Base-by-base conservation (phyloP, 1,140 invertebrate genomes). In the Procambarus virginalis region DNA sequence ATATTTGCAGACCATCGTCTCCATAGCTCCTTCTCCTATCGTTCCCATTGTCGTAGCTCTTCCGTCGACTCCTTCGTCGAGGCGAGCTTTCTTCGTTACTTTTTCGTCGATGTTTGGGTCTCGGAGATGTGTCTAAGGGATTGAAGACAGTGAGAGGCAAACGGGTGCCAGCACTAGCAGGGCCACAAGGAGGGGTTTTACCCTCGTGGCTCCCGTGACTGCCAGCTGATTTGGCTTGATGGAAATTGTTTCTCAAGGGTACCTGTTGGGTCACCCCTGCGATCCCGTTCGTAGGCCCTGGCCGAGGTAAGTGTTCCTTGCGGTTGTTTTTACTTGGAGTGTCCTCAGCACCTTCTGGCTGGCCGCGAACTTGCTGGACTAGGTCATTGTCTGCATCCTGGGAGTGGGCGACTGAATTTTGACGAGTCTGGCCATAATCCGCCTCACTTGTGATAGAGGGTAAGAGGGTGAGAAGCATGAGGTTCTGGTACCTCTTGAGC, bases 381-480 rank as follows among this genome's bases (percentile, higher is more conserved):
- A 83, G n/a, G 77, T 81, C 34, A n/a, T 17, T 17, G 2, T 89
- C 46, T 12, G 34, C 45, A 4, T 84, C 22, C 64, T 87, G 58
- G 22, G 45, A 51, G 51, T 77, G 49, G 1, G 60, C n/a, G 64
- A 68, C 17, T 3, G 46, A 34, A 51, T 91, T 77, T 22, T 48
- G 79, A 48, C 78, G 83, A 22, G n/a, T 55, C 17, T 48, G 68
- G 51, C 46, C 17, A 76, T 86, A 51, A 34, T 55, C 73, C 20
- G 82, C 51, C 64, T 87, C 90, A 48, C 86, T 80, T 22, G 90
- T 73, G 64, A 91, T 91, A 64, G 83, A 51, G 10, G 91, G 91
- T 3, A 91, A 68, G n/a, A 91, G 87, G 6, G 91, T 91, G 51
- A 89, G 77, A 8, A 91, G 76, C 91, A 91, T 91, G 5, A 91